A percentile compares a stretch with the other conserved stretches of the same genome.
Conservation (phyloP, 1,140 invertebrate genomes). For the Ephestia elutella region DNA sequence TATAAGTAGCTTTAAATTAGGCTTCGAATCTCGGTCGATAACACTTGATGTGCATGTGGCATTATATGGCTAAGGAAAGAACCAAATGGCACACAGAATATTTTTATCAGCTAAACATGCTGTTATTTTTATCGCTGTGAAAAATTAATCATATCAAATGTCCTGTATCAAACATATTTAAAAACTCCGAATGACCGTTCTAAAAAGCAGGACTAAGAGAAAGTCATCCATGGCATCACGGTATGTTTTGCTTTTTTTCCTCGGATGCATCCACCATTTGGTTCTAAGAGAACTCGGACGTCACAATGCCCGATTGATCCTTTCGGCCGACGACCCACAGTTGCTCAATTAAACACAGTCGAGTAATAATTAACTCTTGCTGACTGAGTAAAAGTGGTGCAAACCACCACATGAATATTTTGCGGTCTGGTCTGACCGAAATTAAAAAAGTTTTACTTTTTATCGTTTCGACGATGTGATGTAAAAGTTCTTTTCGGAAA, state of each 20-base stretch:
- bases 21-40: conserved; percentile 8
- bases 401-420: neutral
- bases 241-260: neutral
- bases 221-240: too few species aligned
- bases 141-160: too few species aligned
- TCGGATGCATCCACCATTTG: neutral
- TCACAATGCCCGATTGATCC: conserved; percentile 8
- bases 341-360: conserved; percentile 8
- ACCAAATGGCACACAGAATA: neutral
- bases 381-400: conserved; percentile 2
- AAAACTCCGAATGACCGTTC: too few species aligned
- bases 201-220: too few species aligned
- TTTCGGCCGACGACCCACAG: conserved; percentile 3
- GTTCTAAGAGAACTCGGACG: neutral
- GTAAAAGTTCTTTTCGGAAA: neutral
- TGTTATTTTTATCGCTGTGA: too few species aligned
- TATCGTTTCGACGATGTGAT: neutral
- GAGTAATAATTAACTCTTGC: neutral
- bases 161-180: too few species aligned
- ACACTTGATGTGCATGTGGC: neutral
- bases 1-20: conserved; percentile 5
- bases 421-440: neutral
- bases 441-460: conserved; percentile 2
- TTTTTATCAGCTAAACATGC: too few species aligned
- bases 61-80: neutral